Evolutionary conservation across 1,140 invertebrate genomes (phyloP).

Genomic region (Hydropsyche tenuis): DNA sequence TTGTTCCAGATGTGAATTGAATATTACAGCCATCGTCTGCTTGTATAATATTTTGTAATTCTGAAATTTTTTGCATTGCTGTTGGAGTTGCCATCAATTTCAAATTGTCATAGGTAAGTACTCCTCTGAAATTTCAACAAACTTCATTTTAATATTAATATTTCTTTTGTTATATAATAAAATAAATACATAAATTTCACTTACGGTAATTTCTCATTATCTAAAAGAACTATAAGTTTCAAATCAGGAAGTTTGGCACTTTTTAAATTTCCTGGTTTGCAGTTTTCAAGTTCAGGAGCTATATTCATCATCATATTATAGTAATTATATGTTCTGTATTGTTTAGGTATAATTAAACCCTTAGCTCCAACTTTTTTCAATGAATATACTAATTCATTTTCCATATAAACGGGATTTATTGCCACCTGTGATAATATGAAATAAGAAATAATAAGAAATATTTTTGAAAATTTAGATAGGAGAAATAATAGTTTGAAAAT

Average conservation of each 20-base stretch:
- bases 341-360: constrained; percentile 72
- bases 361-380: constrained; percentile 80
- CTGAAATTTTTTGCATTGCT: constrained; percentile 54
- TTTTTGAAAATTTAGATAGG: too few species aligned
- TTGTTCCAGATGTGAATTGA: constrained; percentile 86
- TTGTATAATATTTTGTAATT: constrained; percentile 62
- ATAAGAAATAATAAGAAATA: too few species aligned
- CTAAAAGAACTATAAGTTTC: constrained; percentile 62
- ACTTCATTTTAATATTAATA: constrained; percentile 1
- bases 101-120: constrained; percentile 67
- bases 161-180: too few species aligned
- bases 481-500: too few species aligned
- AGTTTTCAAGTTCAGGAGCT: constrained; percentile 60
- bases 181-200: constrained; percentile 41
- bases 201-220: constrained; percentile 60
- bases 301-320: constrained; percentile 69
- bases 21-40: constrained; percentile 77
- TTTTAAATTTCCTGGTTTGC: constrained; percentile 54
- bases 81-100: constrained; percentile 54
- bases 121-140: constrained; percentile 63
- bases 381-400: constrained; percentile 78
- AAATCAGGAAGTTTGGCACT: constrained; percentile 58
- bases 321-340: constrained; percentile 75
- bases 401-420: constrained; percentile 85
- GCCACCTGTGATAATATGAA: too few species aligned